Conservation (phyloP, 2,888 invertebrate genomes). For the Torymus texanus region DNA sequence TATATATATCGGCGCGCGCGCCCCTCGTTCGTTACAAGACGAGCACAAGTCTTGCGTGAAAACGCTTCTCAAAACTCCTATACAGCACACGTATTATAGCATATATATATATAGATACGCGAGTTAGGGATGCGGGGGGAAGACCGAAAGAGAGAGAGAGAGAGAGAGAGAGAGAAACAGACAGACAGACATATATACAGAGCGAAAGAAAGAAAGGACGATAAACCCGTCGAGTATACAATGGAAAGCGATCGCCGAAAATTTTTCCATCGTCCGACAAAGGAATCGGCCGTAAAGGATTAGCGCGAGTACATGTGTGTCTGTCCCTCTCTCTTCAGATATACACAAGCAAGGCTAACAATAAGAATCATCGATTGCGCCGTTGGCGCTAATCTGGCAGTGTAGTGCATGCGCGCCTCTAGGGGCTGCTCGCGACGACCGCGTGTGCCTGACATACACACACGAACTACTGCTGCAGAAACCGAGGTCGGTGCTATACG, state of each 20-base stretch:
- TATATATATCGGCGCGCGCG: too few species aligned
- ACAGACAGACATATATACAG: neutral
- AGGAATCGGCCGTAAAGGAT: conserved; percentile 34
- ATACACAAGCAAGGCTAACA: conserved; percentile 17
- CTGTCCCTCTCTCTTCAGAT: neutral
- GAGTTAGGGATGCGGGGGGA: too few species aligned
- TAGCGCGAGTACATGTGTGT: conserved; percentile 8
- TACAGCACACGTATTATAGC: too few species aligned
- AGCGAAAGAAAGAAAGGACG: neutral
- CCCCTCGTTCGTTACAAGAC: conserved; percentile 2
- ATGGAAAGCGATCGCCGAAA: too few species aligned
- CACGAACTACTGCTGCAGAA: conserved; percentile 11
- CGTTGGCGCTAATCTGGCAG: conserved; percentile 47
- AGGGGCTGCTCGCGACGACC: neutral
- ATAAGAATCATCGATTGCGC: conserved; percentile 49
- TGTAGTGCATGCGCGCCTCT: conserved; percentile 4
- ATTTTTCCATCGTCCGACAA: conserved; percentile 10
- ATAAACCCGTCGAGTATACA: neutral
- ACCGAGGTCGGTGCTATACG: neutral
- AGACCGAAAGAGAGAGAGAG: neutral
- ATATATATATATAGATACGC: too few species aligned
- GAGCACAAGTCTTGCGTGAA: conserved; percentile 38
- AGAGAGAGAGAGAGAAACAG: neutral
- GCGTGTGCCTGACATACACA: conserved; percentile 46
- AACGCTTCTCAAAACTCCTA: conserved; percentile 28